Percentiles rank a stretch among this genome's conserved stretches.
These are phyloP conservation scores for Lithobates pipiens DNA, from an alignment of 2,797 vertebrate species.

Conservation along the genomic window DNA sequence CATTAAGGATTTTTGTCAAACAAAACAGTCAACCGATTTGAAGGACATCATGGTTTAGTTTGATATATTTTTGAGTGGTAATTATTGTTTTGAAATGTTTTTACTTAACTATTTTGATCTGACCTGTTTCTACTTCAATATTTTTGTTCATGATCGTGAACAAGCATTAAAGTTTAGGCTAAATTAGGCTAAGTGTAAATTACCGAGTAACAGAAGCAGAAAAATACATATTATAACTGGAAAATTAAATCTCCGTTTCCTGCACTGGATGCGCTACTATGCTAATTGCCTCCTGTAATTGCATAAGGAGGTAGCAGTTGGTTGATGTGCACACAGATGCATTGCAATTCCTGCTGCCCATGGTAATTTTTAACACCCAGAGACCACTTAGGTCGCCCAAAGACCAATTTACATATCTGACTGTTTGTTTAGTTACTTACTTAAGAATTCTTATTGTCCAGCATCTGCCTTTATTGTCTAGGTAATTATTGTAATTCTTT, in stretches of 20 bases:
- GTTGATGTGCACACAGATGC: slow-evolving; percentile 48
- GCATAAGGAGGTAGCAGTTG: slow-evolving; percentile 49
- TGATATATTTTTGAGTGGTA: too few relatives aligned
- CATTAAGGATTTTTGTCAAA: too few relatives aligned
- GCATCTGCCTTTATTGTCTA: slow-evolving; percentile 56
- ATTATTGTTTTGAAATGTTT: too few relatives aligned
- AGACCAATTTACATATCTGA: slow-evolving; percentile 55
- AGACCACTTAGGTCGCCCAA: slow-evolving; percentile 27
- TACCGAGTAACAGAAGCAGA: slow-evolving; percentile 7
- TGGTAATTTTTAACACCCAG: slow-evolving; percentile 42
- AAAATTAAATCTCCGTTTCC: slow-evolving; percentile 21
- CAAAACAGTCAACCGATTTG: too few relatives aligned
- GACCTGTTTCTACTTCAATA: background rate
- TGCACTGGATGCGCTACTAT: slow-evolving; percentile 12
- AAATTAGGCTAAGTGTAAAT: slow-evolving; percentile 20
- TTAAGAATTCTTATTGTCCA: slow-evolving; percentile 57
- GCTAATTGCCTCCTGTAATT: slow-evolving; percentile 42
- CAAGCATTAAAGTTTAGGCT: background rate
- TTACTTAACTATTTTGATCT: background rate
- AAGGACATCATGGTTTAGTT: too few relatives aligned
- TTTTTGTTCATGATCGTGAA: background rate
- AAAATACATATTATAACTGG: slow-evolving; percentile 27
- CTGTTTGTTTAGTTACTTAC: slow-evolving; percentile 54
- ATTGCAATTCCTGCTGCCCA: slow-evolving; percentile 47
- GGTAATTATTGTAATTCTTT: slow-evolving; percentile 50